Conservation (phyloP, 2,113 vertebrate species). For the Gallinago undulata region DNA sequence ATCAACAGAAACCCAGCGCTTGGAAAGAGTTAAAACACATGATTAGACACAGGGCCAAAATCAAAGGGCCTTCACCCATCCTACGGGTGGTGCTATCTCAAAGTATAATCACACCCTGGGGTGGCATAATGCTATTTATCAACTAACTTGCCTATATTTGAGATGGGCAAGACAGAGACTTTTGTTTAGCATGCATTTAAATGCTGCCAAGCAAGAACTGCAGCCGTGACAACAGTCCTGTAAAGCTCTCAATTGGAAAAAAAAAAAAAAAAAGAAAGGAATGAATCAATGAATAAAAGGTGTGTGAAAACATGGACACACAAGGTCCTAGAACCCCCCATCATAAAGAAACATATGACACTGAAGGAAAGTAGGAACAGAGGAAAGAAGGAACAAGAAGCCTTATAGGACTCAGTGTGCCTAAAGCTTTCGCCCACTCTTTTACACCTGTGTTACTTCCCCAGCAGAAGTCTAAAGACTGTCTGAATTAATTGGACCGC, state of each 20-base stretch:
- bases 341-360: background rate
- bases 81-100: conserved; percentile 60
- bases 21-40: conserved; percentile 70
- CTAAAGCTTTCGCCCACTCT: background rate
- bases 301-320: background rate
- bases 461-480: background rate
- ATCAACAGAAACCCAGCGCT: conserved; percentile 49
- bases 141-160: conserved; percentile 52
- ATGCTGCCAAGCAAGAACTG: conserved; percentile 44
- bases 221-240: background rate
- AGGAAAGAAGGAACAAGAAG: background rate
- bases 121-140: conserved; percentile 59
- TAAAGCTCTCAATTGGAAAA: background rate
- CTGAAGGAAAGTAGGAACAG: background rate
- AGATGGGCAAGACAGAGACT: conserved; percentile 51
- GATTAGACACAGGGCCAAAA: conserved; percentile 58
- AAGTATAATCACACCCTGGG: conserved; percentile 62
- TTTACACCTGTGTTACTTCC: background rate
- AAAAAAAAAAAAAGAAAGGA: background rate
- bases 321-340: rapidly evolving
- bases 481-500: background rate
- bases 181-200: conserved; percentile 57
- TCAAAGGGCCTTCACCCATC: conserved; percentile 58
- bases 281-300: background rate
- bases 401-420: rapidly evolving